These are phyloP conservation scores for Drosophila subquinaria DNA, from an alignment of 2,888 invertebrate species.

Conservation along the genomic window DNA sequence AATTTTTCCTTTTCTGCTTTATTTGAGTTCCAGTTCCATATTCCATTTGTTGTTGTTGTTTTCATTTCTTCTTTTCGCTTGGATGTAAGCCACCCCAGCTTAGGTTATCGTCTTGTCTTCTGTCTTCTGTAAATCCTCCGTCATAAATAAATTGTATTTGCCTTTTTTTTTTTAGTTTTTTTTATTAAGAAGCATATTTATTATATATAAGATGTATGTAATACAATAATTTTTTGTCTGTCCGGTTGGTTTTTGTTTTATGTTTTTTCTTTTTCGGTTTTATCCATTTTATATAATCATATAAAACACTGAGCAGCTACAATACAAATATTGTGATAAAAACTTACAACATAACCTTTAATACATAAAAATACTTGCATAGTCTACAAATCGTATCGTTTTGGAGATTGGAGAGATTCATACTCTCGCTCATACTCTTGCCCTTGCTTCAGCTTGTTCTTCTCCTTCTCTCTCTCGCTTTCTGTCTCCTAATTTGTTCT, in stretches of 20 bases:
- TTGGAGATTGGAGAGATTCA: slow-evolving; percentile 72
- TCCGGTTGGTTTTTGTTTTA: slow-evolving; percentile 62
- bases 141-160: slow-evolving; percentile 69
- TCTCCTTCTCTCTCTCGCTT: slow-evolving; percentile 11
- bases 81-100: slow-evolving; percentile 53
- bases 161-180: slow-evolving; percentile 50
- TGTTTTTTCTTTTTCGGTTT: slow-evolving; percentile 39
- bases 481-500: slow-evolving; percentile 56
- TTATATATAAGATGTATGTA: slow-evolving; percentile 83
- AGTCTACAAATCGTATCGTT: slow-evolving; percentile 84
- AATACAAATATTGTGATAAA: slow-evolving; percentile 84
- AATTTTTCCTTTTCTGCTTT: slow-evolving; percentile 61
- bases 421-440: slow-evolving; percentile 38
- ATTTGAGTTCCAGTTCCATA: slow-evolving; percentile 9
- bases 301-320: slow-evolving; percentile 85
- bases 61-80: background rate
- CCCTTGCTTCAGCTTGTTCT: slow-evolving; percentile 39
- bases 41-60: slow-evolving; percentile 5
- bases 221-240: slow-evolving; percentile 81
- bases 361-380: slow-evolving; percentile 84
- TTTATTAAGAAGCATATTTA: slow-evolving; percentile 83
- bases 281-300: slow-evolving; percentile 81
- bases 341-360: slow-evolving; percentile 84
- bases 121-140: slow-evolving; percentile 54
- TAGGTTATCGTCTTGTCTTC: slow-evolving; percentile 46